Evolutionary conservation across 2,888 invertebrate genomes (phyloP), one percentile per base, ranked within the genome.

Genomic region (Philhelius pedissequus): DNA sequence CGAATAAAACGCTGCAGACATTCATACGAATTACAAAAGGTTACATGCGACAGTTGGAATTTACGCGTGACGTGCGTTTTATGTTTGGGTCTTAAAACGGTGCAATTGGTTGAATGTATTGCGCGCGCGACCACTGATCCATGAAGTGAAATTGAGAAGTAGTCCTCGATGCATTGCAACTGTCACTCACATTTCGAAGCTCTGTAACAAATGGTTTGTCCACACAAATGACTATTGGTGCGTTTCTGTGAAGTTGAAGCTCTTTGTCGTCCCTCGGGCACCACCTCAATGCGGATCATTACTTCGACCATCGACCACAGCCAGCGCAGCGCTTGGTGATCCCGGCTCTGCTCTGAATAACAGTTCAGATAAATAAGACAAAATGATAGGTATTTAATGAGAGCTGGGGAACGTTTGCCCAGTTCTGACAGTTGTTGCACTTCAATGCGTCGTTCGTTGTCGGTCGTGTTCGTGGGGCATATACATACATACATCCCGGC

Each of bases 331-430:
- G 9, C 20, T 52, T 27, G 3, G n/a, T n/a, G n/a, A n/a, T n/a
- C n/a, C n/a, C 27, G 15, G 73, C 69, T 64, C 60, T 30, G 78
- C 69, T 56, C 69, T 58, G 74, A 79, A 79, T 74, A 66, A 62
- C 54, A 70, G 74, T 27, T 58, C 69, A 64, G 48, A 79, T 74
- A 78, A 78, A 79, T 79, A 79, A 74, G 74, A 79, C 83, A 83
- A 83, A 78, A 74, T 79, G 78, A 83, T 83, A 56, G 74, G 62
- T 56, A 69, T 79, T 70, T 78, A 83, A 83, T 79, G 79, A 79
- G 79, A 74, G 69, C 64, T 69, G 32, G 75, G 56, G 70, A 70
- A 58, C 45, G 71, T 30, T 82, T 38, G 68, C 60, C 35, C 27
- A 52, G 35, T 43, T 45, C 69, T 79, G 79, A 74, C 79, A 83